phyloP scores from a whole-genome alignment of 2,797 vertebrate genomes.

The Cyclopterus lumpus region DNA sequence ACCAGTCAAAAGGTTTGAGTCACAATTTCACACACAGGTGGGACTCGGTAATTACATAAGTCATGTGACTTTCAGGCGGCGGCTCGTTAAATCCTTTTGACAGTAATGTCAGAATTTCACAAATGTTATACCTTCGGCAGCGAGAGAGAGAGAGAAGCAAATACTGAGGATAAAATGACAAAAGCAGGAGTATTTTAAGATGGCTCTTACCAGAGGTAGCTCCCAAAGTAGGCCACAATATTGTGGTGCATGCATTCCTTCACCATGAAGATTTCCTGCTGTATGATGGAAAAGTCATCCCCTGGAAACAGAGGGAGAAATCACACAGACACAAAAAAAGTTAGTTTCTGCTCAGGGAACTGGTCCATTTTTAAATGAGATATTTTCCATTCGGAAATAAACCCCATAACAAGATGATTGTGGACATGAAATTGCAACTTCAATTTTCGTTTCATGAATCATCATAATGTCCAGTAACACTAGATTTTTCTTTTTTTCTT shows the following conservation, averaged over 20 bases:
- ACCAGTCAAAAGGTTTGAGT: slow-evolving; percentile 47
- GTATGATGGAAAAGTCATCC: slow-evolving; percentile 98
- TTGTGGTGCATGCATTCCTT: slow-evolving; percentile 99
- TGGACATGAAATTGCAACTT: background rate
- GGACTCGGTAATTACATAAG: slow-evolving; percentile 45
- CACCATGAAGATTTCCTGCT: slow-evolving; percentile 99
- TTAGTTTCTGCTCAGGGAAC: slow-evolving; percentile 17
- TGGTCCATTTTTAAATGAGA: slow-evolving; percentile 5
- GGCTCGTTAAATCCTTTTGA: slow-evolving; percentile 26
- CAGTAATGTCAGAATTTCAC: slow-evolving; percentile 27
- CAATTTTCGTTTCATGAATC: background rate
- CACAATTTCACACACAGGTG: slow-evolving; percentile 59
- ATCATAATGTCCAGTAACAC: background rate
- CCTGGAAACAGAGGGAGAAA: slow-evolving; percentile 84
- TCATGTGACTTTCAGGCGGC: slow-evolving; percentile 41
- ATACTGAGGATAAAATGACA: slow-evolving; percentile 35
- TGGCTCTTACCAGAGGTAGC: slow-evolving; percentile 95
- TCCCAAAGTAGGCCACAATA: slow-evolving; percentile 98
- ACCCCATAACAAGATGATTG: background rate
- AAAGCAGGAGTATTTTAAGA: slow-evolving; percentile 43
- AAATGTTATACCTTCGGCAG: slow-evolving; percentile 11
- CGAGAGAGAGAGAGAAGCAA: slow-evolving; percentile 12
- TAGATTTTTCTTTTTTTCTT: background rate
- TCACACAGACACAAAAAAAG: slow-evolving; percentile 44
- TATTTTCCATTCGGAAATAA: too few relatives aligned